Evolutionary conservation across 2,888 invertebrate species (phyloP), one percentile per base, ranked within the genome.

Genomic region (Cylindroiulus punctatus): DNA sequence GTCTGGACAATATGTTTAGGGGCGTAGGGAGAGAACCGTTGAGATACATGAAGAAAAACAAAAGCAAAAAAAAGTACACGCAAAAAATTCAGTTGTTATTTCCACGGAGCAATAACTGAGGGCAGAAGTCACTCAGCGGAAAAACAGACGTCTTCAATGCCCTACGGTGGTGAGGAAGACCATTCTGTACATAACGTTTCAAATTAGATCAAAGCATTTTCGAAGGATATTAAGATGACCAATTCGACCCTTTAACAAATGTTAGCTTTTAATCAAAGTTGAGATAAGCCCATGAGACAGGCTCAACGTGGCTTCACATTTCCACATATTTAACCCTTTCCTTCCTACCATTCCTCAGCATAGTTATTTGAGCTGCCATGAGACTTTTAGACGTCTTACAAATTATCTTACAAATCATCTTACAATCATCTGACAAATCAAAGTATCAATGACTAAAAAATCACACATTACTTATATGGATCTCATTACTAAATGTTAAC

Each of bases 1-100:
- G 52, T 52, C 52, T 52, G 52, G 52, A 52, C 52, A 52, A 52
- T 52, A 52, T 52, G 52, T 52, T 52, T 52, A 52, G 52, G 52
- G 52, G 52, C 52, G 14, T 0, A 52, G 52, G 52, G 52, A 52
- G 52, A 44, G 14, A 52, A 52, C 19, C 19, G 52, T 52, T n/a
- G 52, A 52, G 52, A 52, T 52, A 52, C 52, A 52, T 14, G 52
- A 52, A 14, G n/a, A 52, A 52, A 52, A 52, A 52, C 52, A 52
- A 52, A 52, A 52, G 52, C n/a, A 52, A 52, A 52, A n/a, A 52
- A 52, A 52, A 52, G n/a, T n/a, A 52, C 52, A 52, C n/a, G n/a
- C 10, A 52, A 52, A 52, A 52, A 52, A 52, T n/a, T 5, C 52
- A 52, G 52, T 52, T 52, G 52, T 52, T 52, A n/a, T 52, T 52